Base-by-base conservation (phyloP, 2,113 vertebrate genomes). In the Accipiter virgatus region DNA sequence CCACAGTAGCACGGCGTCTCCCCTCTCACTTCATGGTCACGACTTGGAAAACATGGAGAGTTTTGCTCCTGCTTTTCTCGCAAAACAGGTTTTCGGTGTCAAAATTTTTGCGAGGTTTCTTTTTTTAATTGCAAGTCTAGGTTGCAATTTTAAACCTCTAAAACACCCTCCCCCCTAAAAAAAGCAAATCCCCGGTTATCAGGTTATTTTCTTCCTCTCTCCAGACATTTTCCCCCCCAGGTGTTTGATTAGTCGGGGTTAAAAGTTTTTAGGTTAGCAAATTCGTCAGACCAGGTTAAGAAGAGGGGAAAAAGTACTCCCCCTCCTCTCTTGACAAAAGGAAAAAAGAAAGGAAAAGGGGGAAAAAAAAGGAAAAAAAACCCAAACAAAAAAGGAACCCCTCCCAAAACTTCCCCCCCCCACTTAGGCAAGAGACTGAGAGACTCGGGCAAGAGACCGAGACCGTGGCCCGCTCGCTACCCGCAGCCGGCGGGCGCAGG, bases 401-500 rank as follows among this genome's bases (percentile, higher is more conserved):
- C 63, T 53, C 67, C 75, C 66, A 22, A 66, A 74, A 77, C 70
- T 82, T 77, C 22, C 73, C 67, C 67, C 67, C 78, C 89, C 59
- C 11, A 55, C 82, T 75, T 45, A 67, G 91, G 93, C 95, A 94
- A 93, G 95, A 97, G 91, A 87, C 95, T 56, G 90, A 94, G 88
- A 81, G 68, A 50, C 88, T 92, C 88, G 19, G 75, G 65, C 21
- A 11, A 94, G 93, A 93, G 82, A 53, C 92, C 89, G 62, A 81
- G 90, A 36, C 88, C 74, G 95, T 73, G 95, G 75, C 97, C 91
- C 90, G 95, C 97, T 97, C 95, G 77, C 97, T 97, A 97, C 95
- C 96, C 98, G 97, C 97, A 97, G 96, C 95, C 97, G 95, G 98
- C 96, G 95, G 97, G 96, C 95, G 97, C 85, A 96, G 97, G 93